These are phyloP conservation scores for Pachypanchax playfairii DNA, from an alignment of 2,113 vertebrate genomes.

Conservation along the genomic window DNA sequence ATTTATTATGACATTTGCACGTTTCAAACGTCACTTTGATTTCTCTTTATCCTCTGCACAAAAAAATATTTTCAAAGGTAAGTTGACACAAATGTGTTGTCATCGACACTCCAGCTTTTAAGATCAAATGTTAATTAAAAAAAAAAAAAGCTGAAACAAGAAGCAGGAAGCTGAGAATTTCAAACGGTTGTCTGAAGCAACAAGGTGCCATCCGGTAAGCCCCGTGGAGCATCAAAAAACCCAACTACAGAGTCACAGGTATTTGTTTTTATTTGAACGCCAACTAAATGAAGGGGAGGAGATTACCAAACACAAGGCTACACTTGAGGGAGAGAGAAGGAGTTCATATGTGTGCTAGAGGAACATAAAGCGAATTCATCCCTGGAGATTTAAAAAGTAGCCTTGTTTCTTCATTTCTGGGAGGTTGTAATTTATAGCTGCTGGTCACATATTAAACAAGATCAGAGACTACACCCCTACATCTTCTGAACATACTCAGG, in stretches of 20 bases:
- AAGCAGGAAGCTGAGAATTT: conserved; percentile 50
- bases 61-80: conserved; percentile 55
- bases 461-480: conserved; percentile 77
- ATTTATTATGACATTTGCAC: too few relatives aligned
- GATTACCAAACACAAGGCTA: conserved; percentile 36
- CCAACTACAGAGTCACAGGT: conserved; percentile 61
- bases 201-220: conserved; percentile 41
- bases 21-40: too few relatives aligned
- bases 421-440: conserved; percentile 79
- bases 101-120: conserved; percentile 64
- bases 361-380: conserved; percentile 54
- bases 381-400: conserved; percentile 72
- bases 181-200: conserved; percentile 53
- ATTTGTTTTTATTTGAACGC: conserved; percentile 71
- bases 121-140: conserved; percentile 78
- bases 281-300: conserved; percentile 69
- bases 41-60: too few relatives aligned
- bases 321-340: conserved; percentile 26
- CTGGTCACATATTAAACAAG: conserved; percentile 81
- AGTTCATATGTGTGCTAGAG: conserved; percentile 17
- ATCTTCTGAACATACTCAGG: conserved; percentile 74
- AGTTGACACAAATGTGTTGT: conserved; percentile 44
- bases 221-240: too few relatives aligned
- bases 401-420: conserved; percentile 77
- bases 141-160: conserved; percentile 52